These are phyloP conservation scores for Prietella phreatophila DNA, from an alignment of 2,113 vertebrate genomes.

Conservation along the genomic window DNA sequence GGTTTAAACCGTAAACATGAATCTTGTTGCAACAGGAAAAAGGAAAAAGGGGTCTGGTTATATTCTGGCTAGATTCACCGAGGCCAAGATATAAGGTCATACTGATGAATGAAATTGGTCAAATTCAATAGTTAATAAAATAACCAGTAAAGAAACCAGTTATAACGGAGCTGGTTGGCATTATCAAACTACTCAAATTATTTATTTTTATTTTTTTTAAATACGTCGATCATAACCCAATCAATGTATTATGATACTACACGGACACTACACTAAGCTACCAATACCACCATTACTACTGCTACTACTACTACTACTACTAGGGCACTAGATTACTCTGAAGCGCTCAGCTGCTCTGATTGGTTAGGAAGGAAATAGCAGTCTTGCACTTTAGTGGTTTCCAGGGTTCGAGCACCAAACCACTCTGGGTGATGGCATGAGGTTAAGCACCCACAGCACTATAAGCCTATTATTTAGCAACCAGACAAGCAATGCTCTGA, in stretches of 20 bases:
- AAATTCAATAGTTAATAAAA: neutral
- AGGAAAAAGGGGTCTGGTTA: neutral
- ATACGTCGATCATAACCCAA: neutral
- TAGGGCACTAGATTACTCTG: neutral
- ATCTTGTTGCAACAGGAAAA: neutral
- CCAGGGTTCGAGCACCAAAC: neutral
- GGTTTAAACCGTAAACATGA: neutral
- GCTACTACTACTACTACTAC: too few species aligned
- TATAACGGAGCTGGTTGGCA: too few species aligned
- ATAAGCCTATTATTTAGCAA: slow-evolving; percentile 4
- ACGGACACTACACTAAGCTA: neutral
- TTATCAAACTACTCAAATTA: too few species aligned
- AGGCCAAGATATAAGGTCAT: neutral
- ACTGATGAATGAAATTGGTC: neutral
- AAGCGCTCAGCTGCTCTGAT: neutral
- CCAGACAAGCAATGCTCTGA: slow-evolving; percentile 1
- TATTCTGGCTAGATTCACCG: neutral
- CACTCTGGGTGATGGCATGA: slow-evolving; percentile 1
- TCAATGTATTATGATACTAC: neutral
- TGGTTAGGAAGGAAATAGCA: neutral
- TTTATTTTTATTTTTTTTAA: too few species aligned
- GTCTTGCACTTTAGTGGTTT: neutral
- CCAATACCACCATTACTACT: neutral
- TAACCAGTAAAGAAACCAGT: neutral
- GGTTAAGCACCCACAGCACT: slow-evolving; percentile 16